Evolutionary conservation across 53 echinoderm and acorn worm genomes (phyloP), one percentile per base, ranked within the genome.

Genomic region (Hippasteria phrygiana): DNA sequence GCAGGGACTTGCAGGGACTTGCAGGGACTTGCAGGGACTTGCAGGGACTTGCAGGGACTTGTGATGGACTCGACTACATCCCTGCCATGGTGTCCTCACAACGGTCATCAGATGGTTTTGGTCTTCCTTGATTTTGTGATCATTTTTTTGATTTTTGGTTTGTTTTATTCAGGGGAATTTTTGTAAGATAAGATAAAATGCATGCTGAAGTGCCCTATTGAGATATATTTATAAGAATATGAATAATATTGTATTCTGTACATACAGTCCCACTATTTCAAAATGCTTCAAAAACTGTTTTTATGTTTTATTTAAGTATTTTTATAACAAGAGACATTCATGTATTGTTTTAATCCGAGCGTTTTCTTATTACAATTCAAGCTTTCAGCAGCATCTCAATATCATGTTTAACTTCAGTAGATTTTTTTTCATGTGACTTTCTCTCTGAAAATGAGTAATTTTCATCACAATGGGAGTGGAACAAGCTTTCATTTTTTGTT

Each of bases 151-250:
- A 5, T 29, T 67, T 34, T 67, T 67, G 11, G 9, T 34, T 34
- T 34, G 8, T 34, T 67, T 67, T 67, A 71, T 85, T 85, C 85
- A 85, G 85, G 71, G 34, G 85, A 53, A 13, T 29, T 36, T 48
- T 85, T 85, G 85, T 85, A 85, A 51, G 24, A 71, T 71, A 85
- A 80, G 54, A 67, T 54, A 33, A 40, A 79, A 34, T 85, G 85
- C 85, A 85, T 85, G 84, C 70, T 48, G 47, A 69, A 71, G 84
- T 71, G 66, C 67, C 66, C 83, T 64, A 20, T 66, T 46, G 34
- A 85, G 14, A 85, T 70, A 48, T 85, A 85, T 85, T 48, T 70
- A 85, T 85, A 78, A 22, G 9, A 37, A 36, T 78, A 78, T 59
- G 5, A 37, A 78, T 78, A 39, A 38, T 56, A 39, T 38, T 78